Evolutionary conservation across 1,140 invertebrate species (phyloP), one percentile per base, ranked within the genome.

Genomic region (Ceratosolen fusciceps): DNA sequence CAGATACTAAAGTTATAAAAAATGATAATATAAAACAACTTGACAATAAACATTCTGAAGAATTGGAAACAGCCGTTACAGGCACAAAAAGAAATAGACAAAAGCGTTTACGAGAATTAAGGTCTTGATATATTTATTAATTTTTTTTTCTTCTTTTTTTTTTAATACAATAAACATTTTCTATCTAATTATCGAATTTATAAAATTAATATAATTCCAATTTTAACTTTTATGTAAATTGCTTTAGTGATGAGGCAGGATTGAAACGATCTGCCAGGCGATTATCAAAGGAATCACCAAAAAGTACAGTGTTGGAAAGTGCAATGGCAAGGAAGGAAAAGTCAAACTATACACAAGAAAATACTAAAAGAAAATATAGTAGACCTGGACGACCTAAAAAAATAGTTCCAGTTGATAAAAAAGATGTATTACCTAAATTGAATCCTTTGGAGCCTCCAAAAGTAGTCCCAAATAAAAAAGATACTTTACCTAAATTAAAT

Each of bases 291-390:
- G 89, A 91, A 65, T 85, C 87, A 24, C 83, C 88, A n/a, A 87
- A 88, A 34, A 90, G 89, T 74, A 89, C 90, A 2, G 90, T 91
- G 0, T 80, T 91, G 0, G 90, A 91, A 81, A 91, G 87, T 79
- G 90, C 90, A 8, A 91, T 91, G 83, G 90, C 90, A 8, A 85
- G 89, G 9, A 91, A 91, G 74, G 90, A 91, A 83, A 91, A 91
- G 31, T 91, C 89, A 1, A 88, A 90, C 72, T 90, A 88, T 70
- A 90, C 89, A 0, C 87, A 87, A 47, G 89, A 90, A 60, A 87
- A 85, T 80, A 82, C 84, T n/a, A 85, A 87, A 24, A 86, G 86
- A 75, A 89, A 86, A 68, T 90, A 90, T 24, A 88, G 80, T 73
- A 88, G 86, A 77, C 86, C 89, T 3, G 88, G 89, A 0, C 83